phyloP scores from a whole-genome alignment of 2,797 vertebrate species.

The Paramormyrops hopkinsi region DNA sequence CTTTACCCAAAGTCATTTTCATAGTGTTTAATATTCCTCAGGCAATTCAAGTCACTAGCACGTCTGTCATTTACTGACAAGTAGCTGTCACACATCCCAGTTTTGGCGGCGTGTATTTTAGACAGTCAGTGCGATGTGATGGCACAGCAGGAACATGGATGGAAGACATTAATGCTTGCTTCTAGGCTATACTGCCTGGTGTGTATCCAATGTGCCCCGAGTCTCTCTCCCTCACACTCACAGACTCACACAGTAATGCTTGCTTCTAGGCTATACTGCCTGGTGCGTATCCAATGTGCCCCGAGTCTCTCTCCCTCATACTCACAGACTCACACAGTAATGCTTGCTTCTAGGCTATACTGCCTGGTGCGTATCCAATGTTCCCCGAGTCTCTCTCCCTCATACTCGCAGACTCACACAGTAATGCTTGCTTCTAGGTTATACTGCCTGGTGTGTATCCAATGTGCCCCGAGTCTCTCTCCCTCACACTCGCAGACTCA shows the following conservation, averaged over 20 bases:
- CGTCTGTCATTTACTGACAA: background rate
- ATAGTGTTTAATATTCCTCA: background rate
- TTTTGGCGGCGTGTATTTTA: background rate
- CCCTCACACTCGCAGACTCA: conserved; percentile 13
- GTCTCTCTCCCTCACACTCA: background rate
- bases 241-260: background rate
- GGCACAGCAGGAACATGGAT: background rate
- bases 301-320: too few relatives aligned
- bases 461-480: background rate
- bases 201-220: background rate
- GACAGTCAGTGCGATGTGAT: background rate
- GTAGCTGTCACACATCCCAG: background rate
- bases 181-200: too few relatives aligned
- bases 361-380: too few relatives aligned
- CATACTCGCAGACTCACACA: background rate
- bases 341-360: too few relatives aligned
- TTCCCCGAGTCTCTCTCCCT: too few relatives aligned
- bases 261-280: too few relatives aligned
- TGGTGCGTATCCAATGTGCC: too few relatives aligned
- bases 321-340: too few relatives aligned
- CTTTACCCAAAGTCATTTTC: background rate
- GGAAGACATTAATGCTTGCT: too few relatives aligned
- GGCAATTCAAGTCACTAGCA: background rate
- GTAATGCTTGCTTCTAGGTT: background rate
- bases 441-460: background rate